Evolutionary conservation across 2,888 invertebrate genomes (phyloP), one percentile per base, ranked within the genome.

Genomic region (Clivina fossor): DNA sequence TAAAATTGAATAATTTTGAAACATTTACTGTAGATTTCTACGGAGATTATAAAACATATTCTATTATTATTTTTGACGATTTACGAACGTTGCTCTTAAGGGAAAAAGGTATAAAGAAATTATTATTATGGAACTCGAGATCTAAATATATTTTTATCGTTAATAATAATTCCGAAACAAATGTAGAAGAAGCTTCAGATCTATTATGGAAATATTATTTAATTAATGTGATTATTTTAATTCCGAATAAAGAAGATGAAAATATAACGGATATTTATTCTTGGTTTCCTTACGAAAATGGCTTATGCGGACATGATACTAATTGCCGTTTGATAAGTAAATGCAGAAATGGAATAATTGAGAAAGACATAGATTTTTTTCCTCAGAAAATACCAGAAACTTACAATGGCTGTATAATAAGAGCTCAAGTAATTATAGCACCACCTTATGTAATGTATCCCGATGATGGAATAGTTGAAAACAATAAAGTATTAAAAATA

Each of bases 381-480:
- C 56, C 60, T 4, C 47, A 66, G 40, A 71, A 70, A 59, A 61
- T 69, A 11, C 68, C 68, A 0, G 59, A 58, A 1, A 63, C 67
- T 40, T 61, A 72, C 20, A 64, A 66, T 35, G 66, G 66, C 5
- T 74, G 72, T 56, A 50, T 62, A 4, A 56, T 73, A 4, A 64
- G 62, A 48, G 67, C 70, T 2, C 44, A 65, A 18, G 70, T 69
- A 13, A 61, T 68, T 2, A 57, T 67, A 18, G 69, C 66, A 61
- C 68, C 68, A 7, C 73, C 73, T 1, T 72, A 64, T 54, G 65
- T 69, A 2, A 62, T 69, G 13, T 57, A 65, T 13, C 65, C 67
- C 20, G 54, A 60, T 9, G 57, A 57, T 11, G 61, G 56, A 28
- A 59, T 46, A 19, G 5, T 55, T 16, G 7, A 13, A 28, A 56